Base-by-base conservation (phyloP, 2,797 vertebrate genomes). In the Arnoldichthys spilopterus region DNA sequence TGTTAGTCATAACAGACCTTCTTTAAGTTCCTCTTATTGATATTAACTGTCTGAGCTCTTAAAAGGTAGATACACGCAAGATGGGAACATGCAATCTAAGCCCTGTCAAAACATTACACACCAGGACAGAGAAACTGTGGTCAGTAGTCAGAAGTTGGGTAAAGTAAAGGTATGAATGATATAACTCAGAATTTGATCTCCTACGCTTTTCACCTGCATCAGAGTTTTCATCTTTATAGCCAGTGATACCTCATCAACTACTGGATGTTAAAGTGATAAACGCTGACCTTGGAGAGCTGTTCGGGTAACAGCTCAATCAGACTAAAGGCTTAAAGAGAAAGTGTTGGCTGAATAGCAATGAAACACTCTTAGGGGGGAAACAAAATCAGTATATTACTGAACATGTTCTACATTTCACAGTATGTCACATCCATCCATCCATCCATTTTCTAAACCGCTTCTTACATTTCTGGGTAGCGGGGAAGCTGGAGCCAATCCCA, bases 161-260 rank as follows among this genome's bases (percentile, higher is more conserved):
- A 37, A 37, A 37, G 7, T 4, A 43, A 0, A 28, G 22, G 43
- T 67, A 67, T 67, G 20, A 47, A 16, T 34, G 0, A 16, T 4
- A 20, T 30, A 12, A 43, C 40, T 28, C 11, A 28, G 13, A 51
- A 51, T 69, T 24, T 7, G 1, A 18, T 47, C 1, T 26, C 18
- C 4, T 53, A 75, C 22, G 34, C 18, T 47, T 32, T 22, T 32
- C 56, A 34, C 20, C 30, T 20, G 45, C 1, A 12, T 58, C 6
- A 7, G n/a, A 64, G 32, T 62, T 54, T 67, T 45, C 22, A 59
- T 69, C 20, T 32, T 59, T 47, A 59, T 15, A 68, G 51, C 24
- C 30, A 40, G 6, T 30, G 13, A 16, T 22, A 24, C 22, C n/a
- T 68, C 12, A 75, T 74, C 22, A 76, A 43, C 34, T 67, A 30